phyloP scores from a whole-genome alignment of 1,140 invertebrate genomes.

The Arion vulgaris region DNA sequence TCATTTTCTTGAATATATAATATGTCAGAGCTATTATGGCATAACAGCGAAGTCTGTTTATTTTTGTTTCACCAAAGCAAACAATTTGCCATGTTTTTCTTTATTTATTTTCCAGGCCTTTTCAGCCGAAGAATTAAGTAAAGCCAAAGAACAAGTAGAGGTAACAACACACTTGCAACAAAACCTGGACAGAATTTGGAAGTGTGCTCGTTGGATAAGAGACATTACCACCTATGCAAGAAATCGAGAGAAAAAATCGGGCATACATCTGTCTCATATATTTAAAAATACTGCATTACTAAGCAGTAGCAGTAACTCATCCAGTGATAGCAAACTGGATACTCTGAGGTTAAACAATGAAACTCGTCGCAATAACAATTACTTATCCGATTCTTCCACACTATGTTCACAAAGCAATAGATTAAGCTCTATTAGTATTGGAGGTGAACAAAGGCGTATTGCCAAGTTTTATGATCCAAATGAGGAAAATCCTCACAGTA shows the following conservation, averaged over 20 bases:
- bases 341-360: not conserved
- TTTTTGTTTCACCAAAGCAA: too few relatives aligned
- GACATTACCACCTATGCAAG: conserved; percentile 93
- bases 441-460: conserved; percentile 65
- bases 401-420: not conserved
- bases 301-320: not conserved
- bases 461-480: conserved; percentile 69
- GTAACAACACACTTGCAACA: conserved; percentile 76
- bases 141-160: conserved; percentile 86
- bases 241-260: conserved; percentile 78
- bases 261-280: conserved; percentile 61
- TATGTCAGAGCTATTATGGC: too few relatives aligned
- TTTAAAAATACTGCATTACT: conserved; percentile 33
- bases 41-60: too few relatives aligned
- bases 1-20: too few relatives aligned
- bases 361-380: conserved; percentile 49
- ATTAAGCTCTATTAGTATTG: conserved; percentile 62
- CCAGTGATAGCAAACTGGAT: conserved; percentile 27
- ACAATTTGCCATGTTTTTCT: too few relatives aligned
- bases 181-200: conserved; percentile 82
- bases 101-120: conserved; percentile 80
- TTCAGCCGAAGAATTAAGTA: conserved; percentile 87
- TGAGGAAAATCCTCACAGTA: conserved; percentile 49
- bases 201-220: conserved; percentile 93
- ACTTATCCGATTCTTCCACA: conserved; percentile 1